These are phyloP conservation scores for Sebastes oblongus DNA, from an alignment of 2,797 vertebrate species.

Conservation along the genomic window DNA sequence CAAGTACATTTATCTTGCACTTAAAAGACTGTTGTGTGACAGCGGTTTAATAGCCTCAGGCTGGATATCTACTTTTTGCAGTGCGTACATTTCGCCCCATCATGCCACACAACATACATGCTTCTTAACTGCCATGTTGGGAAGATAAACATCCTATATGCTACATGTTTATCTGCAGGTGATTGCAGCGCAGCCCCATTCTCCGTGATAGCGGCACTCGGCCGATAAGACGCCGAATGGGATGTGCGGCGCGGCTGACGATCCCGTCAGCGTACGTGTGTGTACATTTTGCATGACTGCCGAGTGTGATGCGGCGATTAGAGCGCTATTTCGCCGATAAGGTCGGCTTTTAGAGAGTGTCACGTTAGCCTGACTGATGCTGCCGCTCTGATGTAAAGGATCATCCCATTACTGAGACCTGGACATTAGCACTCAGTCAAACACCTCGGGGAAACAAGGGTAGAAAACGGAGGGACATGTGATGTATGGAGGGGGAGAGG, in stretches of 20 bases:
- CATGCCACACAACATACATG: conserved; percentile 20
- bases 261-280: conserved; percentile 7
- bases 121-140: background rate
- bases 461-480: background rate
- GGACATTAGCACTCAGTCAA: conserved; percentile 59
- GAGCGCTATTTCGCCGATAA: conserved; percentile 39
- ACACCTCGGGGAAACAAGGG: conserved; percentile 54
- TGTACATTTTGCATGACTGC: conserved; percentile 9
- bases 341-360: conserved; percentile 50
- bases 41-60: conserved; percentile 21
- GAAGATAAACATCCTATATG: conserved; percentile 39
- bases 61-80: conserved; percentile 4
- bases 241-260: background rate
- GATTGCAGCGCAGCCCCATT: conserved; percentile 7
- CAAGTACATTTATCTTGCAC: conserved; percentile 28
- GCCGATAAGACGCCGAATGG: conserved; percentile 45
- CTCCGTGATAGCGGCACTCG: background rate
- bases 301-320: conserved; percentile 32
- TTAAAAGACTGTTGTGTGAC: conserved; percentile 27
- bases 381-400: conserved; percentile 56
- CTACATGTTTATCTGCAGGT: conserved; percentile 55
- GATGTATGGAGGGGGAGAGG: background rate
- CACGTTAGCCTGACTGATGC: conserved; percentile 35
- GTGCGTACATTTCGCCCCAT: background rate
- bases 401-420: conserved; percentile 66